These are phyloP conservation scores for Dipus sagitta DNA, from an alignment of 2,797 vertebrate species.

Conservation along the genomic window DNA sequence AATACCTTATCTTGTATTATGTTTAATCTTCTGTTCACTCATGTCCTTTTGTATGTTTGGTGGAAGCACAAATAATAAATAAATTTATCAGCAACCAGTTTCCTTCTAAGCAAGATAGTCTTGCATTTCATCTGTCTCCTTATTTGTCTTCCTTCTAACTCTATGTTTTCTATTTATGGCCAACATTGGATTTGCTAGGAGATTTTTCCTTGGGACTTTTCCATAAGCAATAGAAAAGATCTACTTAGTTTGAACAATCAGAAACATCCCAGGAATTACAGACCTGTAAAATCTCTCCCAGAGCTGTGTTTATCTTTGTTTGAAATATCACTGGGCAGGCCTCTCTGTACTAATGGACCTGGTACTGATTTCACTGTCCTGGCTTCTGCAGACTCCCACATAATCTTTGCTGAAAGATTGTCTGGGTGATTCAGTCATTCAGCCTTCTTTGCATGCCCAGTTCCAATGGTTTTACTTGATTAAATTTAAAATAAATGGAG, in stretches of 20 bases:
- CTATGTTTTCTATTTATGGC: background rate
- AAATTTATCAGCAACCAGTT: background rate
- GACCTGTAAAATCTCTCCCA: background rate
- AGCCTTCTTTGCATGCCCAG: background rate
- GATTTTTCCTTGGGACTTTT: background rate
- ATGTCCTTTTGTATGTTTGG: background rate
- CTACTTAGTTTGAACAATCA: background rate
- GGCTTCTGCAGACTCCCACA: background rate
- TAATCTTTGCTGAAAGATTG: background rate
- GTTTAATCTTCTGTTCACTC: background rate
- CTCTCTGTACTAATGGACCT: background rate
- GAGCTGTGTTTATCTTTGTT: constrained; percentile 4
- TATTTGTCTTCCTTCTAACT: background rate
- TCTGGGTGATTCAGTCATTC: background rate
- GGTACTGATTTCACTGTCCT: background rate
- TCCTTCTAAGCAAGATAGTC: background rate
- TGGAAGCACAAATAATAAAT: background rate
- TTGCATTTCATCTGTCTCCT: too few relatives aligned
- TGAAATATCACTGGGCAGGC: background rate
- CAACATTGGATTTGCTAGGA: background rate
- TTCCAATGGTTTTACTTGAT: constrained; percentile 47
- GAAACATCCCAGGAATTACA: background rate
- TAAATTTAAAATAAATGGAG: constrained; percentile 22
- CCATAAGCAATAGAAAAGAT: background rate
- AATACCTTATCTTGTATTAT: background rate